Percentiles rank a stretch among this genome's conserved stretches.
Conservation (phyloP, 2,797 vertebrate species). For the Rhinichthys osculus region DNA sequence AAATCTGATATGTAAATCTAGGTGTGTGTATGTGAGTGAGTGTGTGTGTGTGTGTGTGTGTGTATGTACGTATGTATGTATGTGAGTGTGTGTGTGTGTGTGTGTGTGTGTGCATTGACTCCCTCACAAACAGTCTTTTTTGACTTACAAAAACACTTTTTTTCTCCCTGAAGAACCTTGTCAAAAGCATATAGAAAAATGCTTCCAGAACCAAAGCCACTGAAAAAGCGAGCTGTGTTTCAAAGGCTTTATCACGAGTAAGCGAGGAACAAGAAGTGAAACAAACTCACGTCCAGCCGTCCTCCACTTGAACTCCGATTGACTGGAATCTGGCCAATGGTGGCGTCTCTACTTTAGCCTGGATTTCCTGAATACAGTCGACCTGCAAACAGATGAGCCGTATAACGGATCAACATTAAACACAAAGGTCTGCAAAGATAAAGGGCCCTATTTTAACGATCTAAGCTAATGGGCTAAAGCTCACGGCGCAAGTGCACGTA, state of each 20-base stretch:
- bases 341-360: slow-evolving; percentile 88
- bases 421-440: not conserved
- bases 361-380: slow-evolving; percentile 96
- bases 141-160: no score
- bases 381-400: slow-evolving; percentile 81
- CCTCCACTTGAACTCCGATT: slow-evolving; percentile 99
- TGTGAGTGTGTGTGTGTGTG: no score
- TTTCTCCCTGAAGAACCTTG: no score
- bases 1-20: not conserved
- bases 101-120: not conserved
- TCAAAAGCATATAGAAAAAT: not conserved
- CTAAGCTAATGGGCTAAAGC: no score
- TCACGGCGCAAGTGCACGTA: no score
- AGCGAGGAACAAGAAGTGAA: slow-evolving; percentile 11
- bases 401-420: not conserved
- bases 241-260: not conserved
- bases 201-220: not conserved
- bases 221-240: not conserved
- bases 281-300: slow-evolving; percentile 97
- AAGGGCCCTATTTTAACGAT: no score
- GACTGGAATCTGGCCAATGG: slow-evolving; percentile 96
- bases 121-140: not conserved
- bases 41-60: no score
- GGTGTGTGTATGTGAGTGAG: no score
- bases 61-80: no score